Evolutionary conservation across 2,888 invertebrate species (phyloP).

Genomic region (Noctua fimbriata): DNA sequence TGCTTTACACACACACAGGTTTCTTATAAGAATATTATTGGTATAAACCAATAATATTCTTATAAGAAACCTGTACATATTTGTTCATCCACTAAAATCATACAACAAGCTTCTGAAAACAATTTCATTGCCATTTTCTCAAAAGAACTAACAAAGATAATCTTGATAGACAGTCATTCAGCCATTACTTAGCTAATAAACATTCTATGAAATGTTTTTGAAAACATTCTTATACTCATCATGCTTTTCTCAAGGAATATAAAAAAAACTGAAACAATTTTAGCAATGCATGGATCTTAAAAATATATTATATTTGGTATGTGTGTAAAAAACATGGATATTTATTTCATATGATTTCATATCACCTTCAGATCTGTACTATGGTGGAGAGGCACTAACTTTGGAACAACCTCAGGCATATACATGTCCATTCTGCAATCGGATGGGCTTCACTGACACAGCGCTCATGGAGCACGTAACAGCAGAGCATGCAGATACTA

Average conservation of each 20-base stretch:
- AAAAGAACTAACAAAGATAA: constrained; percentile 13
- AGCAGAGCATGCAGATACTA: constrained; percentile 97
- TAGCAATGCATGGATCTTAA: constrained; percentile 3
- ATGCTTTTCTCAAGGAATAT: not conserved
- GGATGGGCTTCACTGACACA: constrained; percentile 98
- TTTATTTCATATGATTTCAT: constrained; percentile 31
- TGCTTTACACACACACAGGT: not conserved
- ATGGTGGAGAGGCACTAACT: constrained; percentile 97
- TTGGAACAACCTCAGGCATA: constrained; percentile 98
- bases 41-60: constrained; percentile 32
- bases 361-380: constrained; percentile 94
- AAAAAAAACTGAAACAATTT: not conserved
- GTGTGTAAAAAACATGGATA: not conserved
- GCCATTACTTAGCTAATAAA: not conserved
- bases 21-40: constrained; percentile 42
- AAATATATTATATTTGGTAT: not conserved
- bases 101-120: not conserved
- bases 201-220: not conserved
- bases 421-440: constrained; percentile 99
- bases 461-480: constrained; percentile 97
- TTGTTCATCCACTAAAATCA: not conserved
- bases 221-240: not conserved
- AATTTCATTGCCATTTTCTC: constrained; percentile 21
- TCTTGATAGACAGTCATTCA: not conserved
- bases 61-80: constrained; percentile 16